A percentile compares a stretch with the other conserved stretches of the same genome.
These are phyloP conservation scores for Pithys albifrons DNA, from an alignment of 2,113 vertebrate genomes.

Conservation along the genomic window DNA sequence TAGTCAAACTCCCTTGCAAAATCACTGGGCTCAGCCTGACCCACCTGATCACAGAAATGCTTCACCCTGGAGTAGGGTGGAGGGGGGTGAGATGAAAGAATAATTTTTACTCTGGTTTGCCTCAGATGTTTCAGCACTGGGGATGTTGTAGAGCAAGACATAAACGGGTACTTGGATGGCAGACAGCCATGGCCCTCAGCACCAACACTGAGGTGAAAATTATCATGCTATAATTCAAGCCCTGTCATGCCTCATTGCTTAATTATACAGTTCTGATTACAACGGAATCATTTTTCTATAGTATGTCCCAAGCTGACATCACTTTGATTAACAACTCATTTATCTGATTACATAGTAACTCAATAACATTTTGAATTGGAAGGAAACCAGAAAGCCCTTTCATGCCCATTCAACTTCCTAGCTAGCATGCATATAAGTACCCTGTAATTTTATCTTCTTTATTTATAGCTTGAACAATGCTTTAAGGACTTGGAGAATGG, in stretches of 20 bases:
- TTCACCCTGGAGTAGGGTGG: background rate
- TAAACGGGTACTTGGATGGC: slow-evolving; percentile 33
- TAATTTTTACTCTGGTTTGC: background rate
- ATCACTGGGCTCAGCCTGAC: background rate
- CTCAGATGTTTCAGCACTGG: slow-evolving; percentile 20
- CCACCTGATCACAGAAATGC: slow-evolving; percentile 30
- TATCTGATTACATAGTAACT: slow-evolving; percentile 71
- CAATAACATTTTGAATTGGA: slow-evolving; percentile 68
- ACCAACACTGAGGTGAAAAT: slow-evolving; percentile 57
- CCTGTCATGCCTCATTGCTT: slow-evolving; percentile 68
- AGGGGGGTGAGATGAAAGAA: slow-evolving; percentile 22
- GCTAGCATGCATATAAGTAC: background rate
- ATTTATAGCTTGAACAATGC: slow-evolving; percentile 56
- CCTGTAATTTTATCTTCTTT: slow-evolving; percentile 62
- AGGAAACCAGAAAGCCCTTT: slow-evolving; percentile 64
- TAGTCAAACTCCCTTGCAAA: background rate
- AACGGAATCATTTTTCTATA: slow-evolving; percentile 66
- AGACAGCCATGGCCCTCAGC: slow-evolving; percentile 44
- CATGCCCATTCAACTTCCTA: slow-evolving; percentile 63
- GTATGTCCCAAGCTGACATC: slow-evolving; percentile 68
- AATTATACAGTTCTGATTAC: slow-evolving; percentile 67
- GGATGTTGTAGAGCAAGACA: slow-evolving; percentile 5
- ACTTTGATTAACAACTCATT: slow-evolving; percentile 71
- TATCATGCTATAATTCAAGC: slow-evolving; percentile 56
- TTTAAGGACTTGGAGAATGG: slow-evolving; percentile 49